Base-by-base conservation (phyloP, 2,888 invertebrate genomes). In the Cotesia congregata region DNA sequence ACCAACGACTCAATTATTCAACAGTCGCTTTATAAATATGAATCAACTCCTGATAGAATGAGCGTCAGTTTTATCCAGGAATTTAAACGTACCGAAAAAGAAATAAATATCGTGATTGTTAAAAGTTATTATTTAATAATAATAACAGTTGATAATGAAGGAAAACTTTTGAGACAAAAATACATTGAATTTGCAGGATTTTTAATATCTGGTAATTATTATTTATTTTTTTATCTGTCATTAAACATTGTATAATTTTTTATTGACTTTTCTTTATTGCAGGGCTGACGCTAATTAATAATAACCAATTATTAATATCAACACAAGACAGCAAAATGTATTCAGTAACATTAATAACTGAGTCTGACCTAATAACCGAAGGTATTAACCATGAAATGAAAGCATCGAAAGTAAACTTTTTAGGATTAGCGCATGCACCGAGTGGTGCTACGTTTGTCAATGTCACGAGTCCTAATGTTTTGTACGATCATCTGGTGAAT, bases 401-500 rank as follows among this genome's bases (percentile, higher is more conserved):
- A 12, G 81, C 83, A 20, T 78, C 72, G 40, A 77, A 77, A 69
- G 69, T 85, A 1, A 88, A 87, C 39, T 88, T 84, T 80, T 77
- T 88, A 2, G 89, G 89, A 4, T 78, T 88, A 5, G 80, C 86
- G 1, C 77, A 80, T 80, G 88, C 89, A 1, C 77, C 74, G 41
- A 89, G 83, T 74, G 80, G 79, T 65, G 67, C 80, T 6, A 80
- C 88, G 20, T 83, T 87, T 30, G 41, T 83, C 5, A 83, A 83
- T 67, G 75, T 88, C 30, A 86, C 85, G 3, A 88, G 86, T 81
- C 89, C 90, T 1, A 85, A 84, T 72, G 78, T 77, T 5, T 79
- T 83, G 17, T 87, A 87, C 75, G 90, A 90, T 81, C 90, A 90
- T 80, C 78, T 90, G 41, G 80, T 85, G 1, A 80, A 83, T 68